phyloP scores from a whole-genome alignment of 30 jellyfish, hydroid and myxozoan species.

The Pseudorhiza aurosa region DNA sequence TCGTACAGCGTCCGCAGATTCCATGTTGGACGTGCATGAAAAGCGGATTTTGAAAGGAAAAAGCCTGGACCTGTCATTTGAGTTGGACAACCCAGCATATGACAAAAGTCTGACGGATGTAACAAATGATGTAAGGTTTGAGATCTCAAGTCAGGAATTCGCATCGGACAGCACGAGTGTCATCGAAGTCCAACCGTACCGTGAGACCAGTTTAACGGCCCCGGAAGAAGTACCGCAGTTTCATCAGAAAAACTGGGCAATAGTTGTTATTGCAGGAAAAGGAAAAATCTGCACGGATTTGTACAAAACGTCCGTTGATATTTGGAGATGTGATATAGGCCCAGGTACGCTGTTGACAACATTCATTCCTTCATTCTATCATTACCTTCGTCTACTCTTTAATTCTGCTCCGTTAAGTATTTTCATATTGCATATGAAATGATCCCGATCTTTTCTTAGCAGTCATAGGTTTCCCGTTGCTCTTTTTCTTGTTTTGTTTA shows the following conservation, averaged over 20 bases:
- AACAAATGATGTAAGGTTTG: not conserved
- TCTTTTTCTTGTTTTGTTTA: too few relatives aligned
- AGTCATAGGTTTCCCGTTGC: too few relatives aligned
- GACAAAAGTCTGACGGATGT: conserved; percentile 56
- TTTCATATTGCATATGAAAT: too few relatives aligned
- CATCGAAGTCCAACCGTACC: not conserved
- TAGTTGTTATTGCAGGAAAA: conserved; percentile 54
- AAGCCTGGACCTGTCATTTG: conserved; percentile 36
- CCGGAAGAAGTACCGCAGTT: not conserved
- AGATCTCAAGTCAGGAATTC: not conserved
- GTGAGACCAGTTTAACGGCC: conserved; percentile 17
- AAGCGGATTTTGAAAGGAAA: conserved; percentile 37
- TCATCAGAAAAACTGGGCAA: conserved; percentile 40
- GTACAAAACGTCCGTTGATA: conserved; percentile 57
- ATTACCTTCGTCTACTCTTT: too few relatives aligned
- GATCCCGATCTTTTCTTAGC: too few relatives aligned
- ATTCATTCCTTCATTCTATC: too few relatives aligned
- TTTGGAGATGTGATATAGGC: conserved; percentile 74
- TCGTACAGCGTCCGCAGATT: conserved; percentile 62
- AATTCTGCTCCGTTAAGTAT: too few relatives aligned
- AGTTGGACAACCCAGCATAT: conserved; percentile 38
- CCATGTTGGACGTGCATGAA: conserved; percentile 29
- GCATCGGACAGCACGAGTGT: not conserved
- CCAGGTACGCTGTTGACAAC: too few relatives aligned
- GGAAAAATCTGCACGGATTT: conserved; percentile 54